Base-by-base conservation (phyloP, 2,797 vertebrate genomes). In the Chelon auratus region DNA sequence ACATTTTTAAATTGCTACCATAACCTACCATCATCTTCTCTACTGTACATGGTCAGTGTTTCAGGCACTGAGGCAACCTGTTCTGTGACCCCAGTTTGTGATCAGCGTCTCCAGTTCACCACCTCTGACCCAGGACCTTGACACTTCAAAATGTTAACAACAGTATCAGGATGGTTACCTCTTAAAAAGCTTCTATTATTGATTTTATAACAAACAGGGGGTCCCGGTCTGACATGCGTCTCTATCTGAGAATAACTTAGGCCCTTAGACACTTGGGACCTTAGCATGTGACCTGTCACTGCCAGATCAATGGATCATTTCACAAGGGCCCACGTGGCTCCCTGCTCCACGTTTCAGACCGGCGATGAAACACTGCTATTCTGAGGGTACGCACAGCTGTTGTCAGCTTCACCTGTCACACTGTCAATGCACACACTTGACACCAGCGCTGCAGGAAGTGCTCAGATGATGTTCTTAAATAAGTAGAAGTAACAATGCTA, bases 351-450 rank as follows among this genome's bases (percentile, higher is more conserved):
- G 40, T 66, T 77, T 75, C 48, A 77, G 75, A 56, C 54, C 18
- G 53, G 68, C 56, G 26, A 54, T 81, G 75, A 68, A 80, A 70
- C 76, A 30, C 20, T 37, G 73, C 81, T 92, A 89, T 92, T 89
- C 75, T 75, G 81, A 87, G 83, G 82, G 77, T 71, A 78, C 37
- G 43, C 85, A 79, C 91, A 93, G 93, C 90, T 92, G 93, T 75
- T 86, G 80, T 81, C 53, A 53, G 37, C 75, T 76, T 87, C 90
- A 87, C 88, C 86, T 89, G 89, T 84, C 85, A 84, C 62, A 50
- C 66, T 71, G 69, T 76, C 68, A 80, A 63, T 71, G 14, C 45
- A 36, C 72, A 77, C 45, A 66, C 59, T 78, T 59, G 81, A 72
- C 65, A 75, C 63, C 52, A 48, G 45, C 62, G 39, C 30, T 33